These are phyloP conservation scores for Cacoxenus indagator DNA, from an alignment of 2,888 invertebrate genomes.

Conservation along the genomic window DNA sequence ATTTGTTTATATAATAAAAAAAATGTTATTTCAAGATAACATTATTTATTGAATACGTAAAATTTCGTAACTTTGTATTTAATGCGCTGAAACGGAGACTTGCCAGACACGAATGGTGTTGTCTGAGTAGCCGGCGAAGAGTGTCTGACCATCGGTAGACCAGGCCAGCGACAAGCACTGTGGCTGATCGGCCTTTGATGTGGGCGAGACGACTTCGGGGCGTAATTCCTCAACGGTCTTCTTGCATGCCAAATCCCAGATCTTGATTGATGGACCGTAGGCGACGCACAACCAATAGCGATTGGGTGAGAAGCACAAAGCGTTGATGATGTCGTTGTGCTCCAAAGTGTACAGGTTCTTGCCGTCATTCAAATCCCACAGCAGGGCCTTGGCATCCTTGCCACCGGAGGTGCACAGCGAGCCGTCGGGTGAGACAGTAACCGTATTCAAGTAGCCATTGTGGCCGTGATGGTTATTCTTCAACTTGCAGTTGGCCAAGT, in stretches of 20 bases:
- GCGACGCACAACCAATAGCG: constrained; percentile 99
- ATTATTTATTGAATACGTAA: background rate
- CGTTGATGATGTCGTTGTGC: constrained; percentile 97
- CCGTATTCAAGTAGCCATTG: constrained; percentile 95
- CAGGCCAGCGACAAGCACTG: constrained; percentile 96
- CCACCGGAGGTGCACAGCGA: constrained; percentile 98
- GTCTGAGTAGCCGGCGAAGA: constrained; percentile 98
- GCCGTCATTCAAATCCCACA: constrained; percentile 99
- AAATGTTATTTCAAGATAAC: constrained; percentile 47
- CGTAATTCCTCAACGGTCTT: constrained; percentile 98
- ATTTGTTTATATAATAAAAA: constrained; percentile 65
- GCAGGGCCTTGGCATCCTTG: constrained; percentile 98
- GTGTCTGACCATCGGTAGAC: constrained; percentile 98
- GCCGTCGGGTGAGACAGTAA: constrained; percentile 98
- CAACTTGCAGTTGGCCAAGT: constrained; percentile 96
- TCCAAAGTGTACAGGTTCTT: constrained; percentile 98
- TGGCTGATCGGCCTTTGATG: constrained; percentile 89
- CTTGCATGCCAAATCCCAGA: constrained; percentile 99
- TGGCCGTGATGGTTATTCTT: constrained; percentile 98
- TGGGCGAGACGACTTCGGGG: constrained; percentile 85
- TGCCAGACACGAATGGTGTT: constrained; percentile 98
- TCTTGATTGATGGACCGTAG: constrained; percentile 96
- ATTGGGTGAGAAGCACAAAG: constrained; percentile 98
- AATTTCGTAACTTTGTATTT: constrained; percentile 51
- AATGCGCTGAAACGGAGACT: constrained; percentile 87